Evolutionary conservation across 2,113 vertebrate species (phyloP), one percentile per base, ranked within the genome.

Genomic region (Syngnathus floridae): DNA sequence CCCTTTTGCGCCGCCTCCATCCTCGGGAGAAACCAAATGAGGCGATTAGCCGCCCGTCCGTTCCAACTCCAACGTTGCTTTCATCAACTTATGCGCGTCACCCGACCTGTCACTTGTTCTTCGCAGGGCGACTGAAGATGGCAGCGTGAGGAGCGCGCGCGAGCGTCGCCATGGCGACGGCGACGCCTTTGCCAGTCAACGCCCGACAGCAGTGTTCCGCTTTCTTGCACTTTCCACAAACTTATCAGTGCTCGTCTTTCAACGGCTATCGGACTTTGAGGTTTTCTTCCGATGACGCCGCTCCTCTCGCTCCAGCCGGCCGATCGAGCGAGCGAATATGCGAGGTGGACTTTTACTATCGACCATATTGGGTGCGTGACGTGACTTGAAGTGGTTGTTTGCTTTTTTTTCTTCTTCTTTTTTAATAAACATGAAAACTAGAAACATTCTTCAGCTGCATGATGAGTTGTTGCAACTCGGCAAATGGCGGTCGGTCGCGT

Each of bases 111-210:
- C 41, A 22, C 11, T 0, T 45, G 66, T 62, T 17, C 65, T 66
- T 62, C 62, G 57, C 77, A 92, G 91, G 91, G 88, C 88, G 89
- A 80, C 67, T 88, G 77, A 92, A 92, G 78, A 64, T 91, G 62
- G 84, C 83, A 0, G 88, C 87, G 41, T 91, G 76, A 90, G 14
- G 0, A 5, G 40, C 37, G 5, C 40, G 40, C 26, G 26, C 3
- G 26, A 2, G 55, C 41, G 41, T 13, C 14, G 45, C 45, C 12
- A 1, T 46, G 45, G 45, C 12, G 45, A 46, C 12, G 14, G 14
- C 4, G 45, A 46, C 45, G 26, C 26, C 26, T 12, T 41, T 41
- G 40, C 2, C 40, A 4, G 45, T 6, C 1, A 16, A 14, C 19
- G 7, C 19, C 2, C 17, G 46, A 49, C 48, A n/a, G 7, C 2